Percentiles rank a stretch among this genome's conserved stretches.
phyloP scores from a whole-genome alignment of 2,888 invertebrate genomes.

The Drosophila meridiana region DNA sequence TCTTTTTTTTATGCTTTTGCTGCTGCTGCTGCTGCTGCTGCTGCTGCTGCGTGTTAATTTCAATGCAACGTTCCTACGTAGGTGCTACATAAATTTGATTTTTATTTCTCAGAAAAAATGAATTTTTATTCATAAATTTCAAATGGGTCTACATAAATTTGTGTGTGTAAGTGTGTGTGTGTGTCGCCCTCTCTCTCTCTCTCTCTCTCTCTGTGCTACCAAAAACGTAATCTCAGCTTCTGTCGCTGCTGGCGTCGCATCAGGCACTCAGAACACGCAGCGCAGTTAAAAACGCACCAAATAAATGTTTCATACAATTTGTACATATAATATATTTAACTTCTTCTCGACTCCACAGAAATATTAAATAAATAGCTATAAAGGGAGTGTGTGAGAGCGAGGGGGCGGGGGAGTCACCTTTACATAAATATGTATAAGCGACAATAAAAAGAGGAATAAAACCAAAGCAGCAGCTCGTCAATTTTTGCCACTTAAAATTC shows the following conservation, averaged over 20 bases:
- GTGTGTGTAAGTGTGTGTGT: constrained; percentile 31
- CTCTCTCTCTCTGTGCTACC: constrained; percentile 37
- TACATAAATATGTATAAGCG: constrained; percentile 41
- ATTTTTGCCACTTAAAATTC: constrained; percentile 77
- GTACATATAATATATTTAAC: constrained; percentile 60
- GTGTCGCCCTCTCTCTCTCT: not conserved
- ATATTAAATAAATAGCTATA: constrained; percentile 65
- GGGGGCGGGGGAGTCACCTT: constrained; percentile 1
- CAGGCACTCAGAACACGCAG: constrained; percentile 75
- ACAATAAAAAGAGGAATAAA: constrained; percentile 75
- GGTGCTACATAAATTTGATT: constrained; percentile 75
- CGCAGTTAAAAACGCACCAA: constrained; percentile 72
- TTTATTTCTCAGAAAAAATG: constrained; percentile 70
- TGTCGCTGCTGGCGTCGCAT: constrained; percentile 33
- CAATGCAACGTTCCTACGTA: constrained; percentile 50
- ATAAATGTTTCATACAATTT: constrained; percentile 71
- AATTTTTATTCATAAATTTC: constrained; percentile 72
- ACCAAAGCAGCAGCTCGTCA: constrained; percentile 72
- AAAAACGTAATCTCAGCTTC: constrained; percentile 8
- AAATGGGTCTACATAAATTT: constrained; percentile 65
- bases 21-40: constrained; percentile 14
- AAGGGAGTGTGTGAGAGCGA: not conserved
- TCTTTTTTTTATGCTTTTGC: constrained; percentile 21
- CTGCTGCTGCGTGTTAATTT: constrained; percentile 67
- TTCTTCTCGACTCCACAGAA: constrained; percentile 52